Evolutionary conservation across 2,888 invertebrate species (phyloP).

Genomic region (Lymantria dispar): DNA sequence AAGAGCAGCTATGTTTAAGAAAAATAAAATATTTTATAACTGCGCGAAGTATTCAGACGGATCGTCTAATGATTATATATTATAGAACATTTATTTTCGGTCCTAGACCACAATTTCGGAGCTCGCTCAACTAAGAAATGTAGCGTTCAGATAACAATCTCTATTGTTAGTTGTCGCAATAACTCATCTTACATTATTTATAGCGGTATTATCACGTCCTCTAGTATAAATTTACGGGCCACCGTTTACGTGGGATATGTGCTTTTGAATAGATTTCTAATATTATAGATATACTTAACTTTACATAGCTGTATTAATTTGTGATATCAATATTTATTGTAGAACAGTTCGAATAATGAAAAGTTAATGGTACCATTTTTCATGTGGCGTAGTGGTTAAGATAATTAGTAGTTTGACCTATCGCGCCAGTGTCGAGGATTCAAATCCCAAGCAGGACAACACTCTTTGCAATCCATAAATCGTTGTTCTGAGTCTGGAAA

Average conservation of each 20-base stretch:
- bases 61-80: not conserved
- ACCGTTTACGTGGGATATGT: conserved; percentile 24
- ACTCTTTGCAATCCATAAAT: no score
- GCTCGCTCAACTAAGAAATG: conserved; percentile 25
- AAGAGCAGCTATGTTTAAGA: no score
- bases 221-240: conserved; percentile 27
- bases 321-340: conserved; percentile 6
- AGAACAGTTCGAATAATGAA: conserved; percentile 5
- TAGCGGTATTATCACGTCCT: conserved; percentile 47
- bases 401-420: no score
- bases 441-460: no score
- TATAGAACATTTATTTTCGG: conserved; percentile 7
- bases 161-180: conserved; percentile 36
- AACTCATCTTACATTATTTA: conserved; percentile 45
- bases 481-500: no score
- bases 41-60: not conserved
- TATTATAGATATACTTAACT: not conserved
- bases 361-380: conserved; percentile 40
- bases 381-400: no score
- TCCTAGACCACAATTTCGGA: conserved; percentile 25
- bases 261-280: conserved; percentile 28
- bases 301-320: conserved; percentile 14
- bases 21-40: no score
- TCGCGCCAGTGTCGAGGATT: no score
- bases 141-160: conserved; percentile 33